These are phyloP conservation scores for Triplophysa bombifrons DNA, from an alignment of 2,797 vertebrate species.

Conservation along the genomic window DNA sequence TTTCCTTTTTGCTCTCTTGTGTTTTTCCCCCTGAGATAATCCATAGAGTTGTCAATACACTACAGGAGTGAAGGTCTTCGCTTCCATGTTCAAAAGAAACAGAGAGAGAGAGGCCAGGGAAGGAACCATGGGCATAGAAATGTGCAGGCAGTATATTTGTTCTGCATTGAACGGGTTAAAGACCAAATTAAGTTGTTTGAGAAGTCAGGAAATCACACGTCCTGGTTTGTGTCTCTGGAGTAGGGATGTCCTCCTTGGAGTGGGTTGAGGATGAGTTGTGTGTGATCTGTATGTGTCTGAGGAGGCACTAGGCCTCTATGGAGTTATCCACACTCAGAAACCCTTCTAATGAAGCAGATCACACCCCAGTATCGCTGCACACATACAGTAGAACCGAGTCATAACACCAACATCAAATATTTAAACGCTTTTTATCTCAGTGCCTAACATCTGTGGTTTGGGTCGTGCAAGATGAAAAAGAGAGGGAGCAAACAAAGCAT, in stretches of 20 bases:
- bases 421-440: constrained; percentile 81
- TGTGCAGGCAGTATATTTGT: constrained; percentile 20
- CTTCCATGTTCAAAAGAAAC: background rate
- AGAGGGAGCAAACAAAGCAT: constrained; percentile 53
- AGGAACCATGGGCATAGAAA: background rate
- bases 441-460: constrained; percentile 50
- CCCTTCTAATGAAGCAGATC: constrained; percentile 89
- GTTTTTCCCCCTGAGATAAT: constrained; percentile 47
- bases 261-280: constrained; percentile 21
- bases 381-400: constrained; percentile 89
- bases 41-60: constrained; percentile 14
- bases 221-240: constrained; percentile 20
- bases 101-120: constrained; percentile 43
- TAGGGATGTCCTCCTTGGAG: constrained; percentile 6
- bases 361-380: constrained; percentile 81
- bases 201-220: constrained; percentile 5
- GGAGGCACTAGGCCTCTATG: constrained; percentile 85
- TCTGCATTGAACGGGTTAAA: background rate
- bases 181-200: constrained; percentile 14
- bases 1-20: constrained; percentile 26
- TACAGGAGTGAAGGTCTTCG: constrained; percentile 68
- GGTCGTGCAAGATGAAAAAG: constrained; percentile 64
- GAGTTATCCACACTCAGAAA: constrained; percentile 83
- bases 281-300: constrained; percentile 70
- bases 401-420: constrained; percentile 89